Base-by-base conservation (phyloP, 2,113 vertebrate species). In the Mus spicilegus region DNA sequence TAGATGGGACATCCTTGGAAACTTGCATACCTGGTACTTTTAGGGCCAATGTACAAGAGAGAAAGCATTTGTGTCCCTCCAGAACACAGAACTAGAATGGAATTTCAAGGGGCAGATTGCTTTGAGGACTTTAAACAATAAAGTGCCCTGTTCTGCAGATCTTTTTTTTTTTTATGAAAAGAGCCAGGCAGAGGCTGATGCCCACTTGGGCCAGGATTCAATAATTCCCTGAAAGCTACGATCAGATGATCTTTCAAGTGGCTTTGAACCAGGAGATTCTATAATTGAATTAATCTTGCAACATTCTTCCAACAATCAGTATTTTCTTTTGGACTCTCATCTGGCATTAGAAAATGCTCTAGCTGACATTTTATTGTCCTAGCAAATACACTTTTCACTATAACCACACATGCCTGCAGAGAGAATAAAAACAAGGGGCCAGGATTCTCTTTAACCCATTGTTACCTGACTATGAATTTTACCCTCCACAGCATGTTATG, bases 221-320 rank as follows among this genome's bases (percentile, higher is more conserved):
- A 7, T 82, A 90, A 87, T 95, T 92, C 88, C 95, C 0, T 87
- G 89, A 93, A 82, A 75, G 49, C 36, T 86, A 67, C 94, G 65
- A 95, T 95, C 90, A 95, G 85, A 98, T 82, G 86, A 76, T 86
- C 72, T 93, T 78, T 89, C 67, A 86, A 92, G 65, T 93, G 84
- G 49, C 84, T 97, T 90, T 95, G 76, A 96, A 92, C 96, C 96
- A 92, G 54, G 90, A 92, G 88, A 86, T 86, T 81, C 88, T 95
- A 22, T 95, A 96, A 97, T 92, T 97, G 87, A 96, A 96, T 97
- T 95, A 96, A 85, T 89, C 90, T 97, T 95, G 93, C 95, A 95
- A 93, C 24, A 61, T 75, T 82, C 93, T 95, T 95, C 84, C 61
- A 94, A 85, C 75, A 89, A 97, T 85, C 49, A 69, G 39, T 78